Conservation (phyloP, 2,888 invertebrate genomes). For the Melanostoma mellinum region DNA sequence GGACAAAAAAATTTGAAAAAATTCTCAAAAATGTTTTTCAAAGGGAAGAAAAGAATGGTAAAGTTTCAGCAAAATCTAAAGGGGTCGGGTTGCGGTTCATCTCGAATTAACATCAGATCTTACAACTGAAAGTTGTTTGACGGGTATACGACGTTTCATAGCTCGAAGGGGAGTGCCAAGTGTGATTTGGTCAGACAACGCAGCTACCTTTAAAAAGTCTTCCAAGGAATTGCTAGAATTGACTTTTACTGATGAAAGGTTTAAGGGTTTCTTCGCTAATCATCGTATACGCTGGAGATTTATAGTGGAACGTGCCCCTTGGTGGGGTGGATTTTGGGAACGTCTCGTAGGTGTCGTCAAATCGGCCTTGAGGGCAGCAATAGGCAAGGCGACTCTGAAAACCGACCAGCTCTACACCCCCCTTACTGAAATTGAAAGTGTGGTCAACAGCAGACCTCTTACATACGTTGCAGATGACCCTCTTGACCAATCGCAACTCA, state of each 20-base stretch:
- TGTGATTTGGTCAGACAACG: conserved; percentile 20
- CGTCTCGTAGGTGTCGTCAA: conserved; percentile 24
- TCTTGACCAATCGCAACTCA: conserved; percentile 24
- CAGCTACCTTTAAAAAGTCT: conserved; percentile 29
- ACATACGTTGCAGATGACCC: conserved; percentile 36
- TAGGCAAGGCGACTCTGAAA: conserved; percentile 19
- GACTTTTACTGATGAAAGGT: conserved; percentile 16
- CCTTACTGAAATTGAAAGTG: conserved; percentile 18
- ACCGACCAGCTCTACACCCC: conserved; percentile 20
- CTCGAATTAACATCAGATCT: conserved; percentile 13
- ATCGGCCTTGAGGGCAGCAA: conserved; percentile 19
- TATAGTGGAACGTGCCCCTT: conserved; percentile 13
- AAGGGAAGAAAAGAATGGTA: too few species aligned
- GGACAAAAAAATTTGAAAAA: too few species aligned
- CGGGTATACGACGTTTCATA: conserved; percentile 19
- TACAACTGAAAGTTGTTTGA: conserved; percentile 1
- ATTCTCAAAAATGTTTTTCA: too few species aligned
- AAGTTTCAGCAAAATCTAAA: too few species aligned
- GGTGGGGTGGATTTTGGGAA: not conserved
- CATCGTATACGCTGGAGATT: conserved; percentile 32
- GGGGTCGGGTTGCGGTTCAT: too few species aligned
- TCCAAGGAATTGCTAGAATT: conserved; percentile 21
- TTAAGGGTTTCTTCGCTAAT: conserved; percentile 21
- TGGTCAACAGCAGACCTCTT: conserved; percentile 23
- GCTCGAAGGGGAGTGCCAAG: conserved; percentile 29